These are phyloP conservation scores for Metallyticus violacea DNA, from an alignment of 2,888 invertebrate species.

Conservation along the genomic window DNA sequence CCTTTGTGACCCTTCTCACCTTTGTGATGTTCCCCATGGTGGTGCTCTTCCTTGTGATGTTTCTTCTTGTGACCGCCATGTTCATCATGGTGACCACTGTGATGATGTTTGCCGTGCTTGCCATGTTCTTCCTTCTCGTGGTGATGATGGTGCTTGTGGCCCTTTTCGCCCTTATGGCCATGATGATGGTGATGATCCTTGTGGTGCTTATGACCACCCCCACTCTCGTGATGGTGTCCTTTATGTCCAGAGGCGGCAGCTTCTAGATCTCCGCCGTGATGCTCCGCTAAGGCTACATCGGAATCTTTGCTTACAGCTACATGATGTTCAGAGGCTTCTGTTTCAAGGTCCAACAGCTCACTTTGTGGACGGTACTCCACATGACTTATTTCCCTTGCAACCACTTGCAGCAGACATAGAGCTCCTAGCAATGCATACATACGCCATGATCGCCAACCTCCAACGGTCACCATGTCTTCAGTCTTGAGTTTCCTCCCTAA, in stretches of 20 bases:
- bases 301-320: constrained; percentile 34
- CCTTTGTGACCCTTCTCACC: constrained; percentile 66
- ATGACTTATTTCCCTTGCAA: constrained; percentile 3
- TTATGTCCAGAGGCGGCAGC: constrained; percentile 25
- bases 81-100: constrained; percentile 62
- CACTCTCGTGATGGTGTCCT: constrained; percentile 55
- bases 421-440: constrained; percentile 17
- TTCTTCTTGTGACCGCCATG: constrained; percentile 61
- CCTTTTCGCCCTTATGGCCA: constrained; percentile 76
- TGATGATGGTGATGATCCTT: constrained; percentile 66
- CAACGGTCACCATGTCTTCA: background rate
- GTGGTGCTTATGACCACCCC: constrained; percentile 68
- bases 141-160: constrained; percentile 71
- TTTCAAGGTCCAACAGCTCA: background rate
- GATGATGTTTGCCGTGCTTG: constrained; percentile 72
- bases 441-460: constrained; percentile 21
- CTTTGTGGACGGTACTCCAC: background rate
- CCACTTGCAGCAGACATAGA: constrained; percentile 19
- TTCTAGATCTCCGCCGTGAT: constrained; percentile 55
- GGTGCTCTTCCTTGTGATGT: constrained; percentile 61
- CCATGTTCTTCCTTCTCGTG: constrained; percentile 78
- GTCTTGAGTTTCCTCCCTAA: background rate
- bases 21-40: constrained; percentile 65
- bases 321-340: constrained; percentile 15
- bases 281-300: constrained; percentile 39